These are phyloP conservation scores for Quadroppia sp. DNA, from an alignment of 2,888 invertebrate genomes.

Conservation along the genomic window DNA sequence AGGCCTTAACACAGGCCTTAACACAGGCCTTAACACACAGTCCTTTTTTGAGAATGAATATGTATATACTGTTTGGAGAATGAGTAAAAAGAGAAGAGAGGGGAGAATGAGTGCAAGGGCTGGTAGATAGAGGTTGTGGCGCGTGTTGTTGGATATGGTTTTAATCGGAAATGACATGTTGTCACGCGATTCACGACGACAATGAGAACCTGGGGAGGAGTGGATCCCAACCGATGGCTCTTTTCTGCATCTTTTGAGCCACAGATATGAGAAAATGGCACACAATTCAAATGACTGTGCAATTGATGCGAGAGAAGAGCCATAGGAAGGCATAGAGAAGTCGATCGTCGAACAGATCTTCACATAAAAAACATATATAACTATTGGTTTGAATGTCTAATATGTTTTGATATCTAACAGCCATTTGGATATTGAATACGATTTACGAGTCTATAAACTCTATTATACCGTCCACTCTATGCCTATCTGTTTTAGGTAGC, in stretches of 20 bases:
- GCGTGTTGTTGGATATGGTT: slow-evolving; percentile 35
- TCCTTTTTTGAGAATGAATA: background rate
- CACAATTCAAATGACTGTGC: slow-evolving; percentile 28
- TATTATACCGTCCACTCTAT: slow-evolving; percentile 19
- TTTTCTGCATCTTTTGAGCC: slow-evolving; percentile 27
- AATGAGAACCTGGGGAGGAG: slow-evolving; percentile 35
- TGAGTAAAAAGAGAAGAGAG: background rate
- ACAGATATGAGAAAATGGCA: slow-evolving; percentile 25
- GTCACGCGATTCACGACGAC: slow-evolving; percentile 37
- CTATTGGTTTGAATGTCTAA: background rate
- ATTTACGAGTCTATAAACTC: slow-evolving; percentile 34
- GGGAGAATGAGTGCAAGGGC: slow-evolving; percentile 1
- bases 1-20: slow-evolving; percentile 24
- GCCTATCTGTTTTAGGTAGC: slow-evolving; percentile 26
- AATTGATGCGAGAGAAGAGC: slow-evolving; percentile 29
- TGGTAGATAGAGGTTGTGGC: slow-evolving; percentile 21
- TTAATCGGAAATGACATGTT: slow-evolving; percentile 43
- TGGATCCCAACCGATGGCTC: slow-evolving; percentile 20
- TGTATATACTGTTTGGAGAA: background rate
- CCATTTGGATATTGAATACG: background rate
- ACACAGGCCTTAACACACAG: slow-evolving; percentile 26
- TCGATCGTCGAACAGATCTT: slow-evolving; percentile 10
- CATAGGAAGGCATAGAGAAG: background rate
- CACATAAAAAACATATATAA: slow-evolving; percentile 21
- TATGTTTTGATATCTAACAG: slow-evolving; percentile 17